Evolutionary conservation across 2,113 vertebrate species (phyloP), one percentile per base, ranked within the genome.

Genomic region (Hirundichthys speculiger): DNA sequence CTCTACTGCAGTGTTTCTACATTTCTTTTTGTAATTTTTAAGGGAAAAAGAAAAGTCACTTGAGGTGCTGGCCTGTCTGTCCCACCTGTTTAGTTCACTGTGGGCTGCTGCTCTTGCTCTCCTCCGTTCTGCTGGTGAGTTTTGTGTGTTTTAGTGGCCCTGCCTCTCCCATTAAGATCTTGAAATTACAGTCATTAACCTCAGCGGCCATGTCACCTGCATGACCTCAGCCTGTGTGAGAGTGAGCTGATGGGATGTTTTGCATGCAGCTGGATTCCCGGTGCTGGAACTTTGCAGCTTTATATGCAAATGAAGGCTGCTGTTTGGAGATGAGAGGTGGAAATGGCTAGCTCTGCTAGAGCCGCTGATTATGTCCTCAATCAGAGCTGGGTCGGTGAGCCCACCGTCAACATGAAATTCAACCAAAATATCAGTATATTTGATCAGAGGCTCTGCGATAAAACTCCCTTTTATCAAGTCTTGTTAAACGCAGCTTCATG

Each of bases 181-280:
- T 55, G 66, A 64, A 68, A 73, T 54, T 4, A 24, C 77, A 43
- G 70, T 76, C 16, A 76, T 87, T 80, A 69, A 80, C 76, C 67
- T 56, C 51, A 3, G 61, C 21, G 58, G 41, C 53, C 13, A 1
- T 57, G 73, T 80, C 69, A 73, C 77, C 81, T 59, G 54, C 42
- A 27, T 65, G 72, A 57, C 71, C 67, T 76, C 50, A 12, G 19
- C n/a, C 6, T 8, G 14, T 20, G 57, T 46, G 54, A 24, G 12
- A 2, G n/a, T 3, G 50, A 46, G 30, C 21, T 54, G 41, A 22
- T 9, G 38, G 21, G 18, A 14, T 47, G 27, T 14, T 63, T 19
- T 51, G 22, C 21, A 15, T 15, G 21, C 40, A 8, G 30, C 30
- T 10, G 5, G 30, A 34, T 34, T 34, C 30, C 30, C 30, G 48